Base-by-base conservation (phyloP, 2,888 invertebrate genomes). In the Lamellibrachia columna region DNA sequence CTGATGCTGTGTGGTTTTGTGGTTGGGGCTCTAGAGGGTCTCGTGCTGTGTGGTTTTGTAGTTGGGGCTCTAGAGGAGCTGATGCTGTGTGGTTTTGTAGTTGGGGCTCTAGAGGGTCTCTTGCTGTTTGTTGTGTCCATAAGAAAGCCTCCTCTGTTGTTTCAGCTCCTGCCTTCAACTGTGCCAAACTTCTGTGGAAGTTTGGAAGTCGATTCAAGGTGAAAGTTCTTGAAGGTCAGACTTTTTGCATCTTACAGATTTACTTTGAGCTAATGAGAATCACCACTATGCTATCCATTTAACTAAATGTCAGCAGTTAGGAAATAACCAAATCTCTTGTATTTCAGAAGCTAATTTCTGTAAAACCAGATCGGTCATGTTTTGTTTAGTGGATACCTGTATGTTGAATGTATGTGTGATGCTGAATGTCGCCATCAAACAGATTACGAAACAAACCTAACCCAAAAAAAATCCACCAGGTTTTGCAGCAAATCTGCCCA, bases 171-270 rank as follows among this genome's bases (percentile, higher is more conserved):
- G 96, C 96, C 1, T 92, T 95, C 40, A 93, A 94, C 53, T 96
- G 96, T 95, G 96, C 95, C 3, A 94, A 94, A 9, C 92, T 95
- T n/a, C 93, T 96, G 91, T 96, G 96, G 95, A 95, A 95, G 22
- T 95, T 94, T 94, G 96, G 96, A 91, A 96, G 96, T 91, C 94
- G 96, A 94, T 95, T 95, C 92, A 93, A 94, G 92, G 96, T 96
- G 2, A 95, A 95, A 92, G 95, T 96, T 53, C 94, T 96, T 1
- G 95, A 95, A 95, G 96, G 96, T 96, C 93, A 90, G 94, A 15
- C 40, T 53, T 53, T 3, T 55, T 91, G 6, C 6, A 6, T 11
- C 28, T 90, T 4, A 22, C n/a, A 15, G 1, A 6, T 15, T 52
- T 52, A n/a, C 11, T 52, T 1, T 53, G 11, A 28, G 28, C 15